Base-by-base conservation (phyloP, 1,140 invertebrate species). In the Pseudomyrmex flavicornis region DNA sequence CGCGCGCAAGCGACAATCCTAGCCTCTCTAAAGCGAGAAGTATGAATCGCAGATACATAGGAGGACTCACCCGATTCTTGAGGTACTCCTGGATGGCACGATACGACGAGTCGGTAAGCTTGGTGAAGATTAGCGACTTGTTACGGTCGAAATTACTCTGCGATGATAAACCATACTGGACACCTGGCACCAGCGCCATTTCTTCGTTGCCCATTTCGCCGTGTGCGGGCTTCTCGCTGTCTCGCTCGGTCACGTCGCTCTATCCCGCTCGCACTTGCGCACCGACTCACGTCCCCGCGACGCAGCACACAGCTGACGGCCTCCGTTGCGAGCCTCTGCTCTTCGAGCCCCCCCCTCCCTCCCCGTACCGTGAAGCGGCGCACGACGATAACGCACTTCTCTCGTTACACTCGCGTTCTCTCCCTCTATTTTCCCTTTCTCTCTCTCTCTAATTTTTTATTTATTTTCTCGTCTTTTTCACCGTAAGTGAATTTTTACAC, bases 151-250 rank as follows among this genome's bases (percentile, higher is more conserved):
- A 96, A 96, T 96, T 96, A 95, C 95, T 96, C 94, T 97, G 97
- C 94, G 98, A 98, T 95, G 97, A 98, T 96, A 98, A 97, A 95
- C 97, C 97, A 97, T 98, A 98, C 96, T 98, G 97, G 95, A 97
- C 96, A 96, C 98, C 98, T 97, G 98, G 97, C 96, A 97, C 97
- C 96, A 98, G 97, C 96, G 98, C 97, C 98, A 98, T 98, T 97
- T 97, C 96, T 95, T 73, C 87, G 84, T 89, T 88, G 85, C 88
- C 87, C 87, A 77, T 77, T 68, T 77, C 74, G 85, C 94, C 90
- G 86, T 80, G 66, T 50, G 66, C 89, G 50, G 89, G 87, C 85
- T 90, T 89, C 90, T 85, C 91, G 92, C 93, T 88, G 74, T 63
- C 61, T 46, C 61, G 48, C 56, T 66, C 17, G 4, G 73, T 76